These are phyloP conservation scores for Drosophila imparisetae DNA, from an alignment of 2,888 invertebrate species.

Conservation along the genomic window DNA sequence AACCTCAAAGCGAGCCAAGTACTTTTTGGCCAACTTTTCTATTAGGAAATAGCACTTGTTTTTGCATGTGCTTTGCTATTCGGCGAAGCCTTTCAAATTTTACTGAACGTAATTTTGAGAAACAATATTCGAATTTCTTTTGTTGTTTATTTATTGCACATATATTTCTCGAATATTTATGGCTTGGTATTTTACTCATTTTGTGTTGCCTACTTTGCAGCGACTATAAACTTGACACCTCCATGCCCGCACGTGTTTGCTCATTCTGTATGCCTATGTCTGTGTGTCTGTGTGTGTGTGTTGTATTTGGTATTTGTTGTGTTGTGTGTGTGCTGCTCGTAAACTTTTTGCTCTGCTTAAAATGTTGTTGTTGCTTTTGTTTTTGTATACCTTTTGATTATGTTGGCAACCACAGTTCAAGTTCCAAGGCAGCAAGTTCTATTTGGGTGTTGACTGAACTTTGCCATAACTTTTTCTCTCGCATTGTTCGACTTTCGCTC, in stretches of 20 bases:
- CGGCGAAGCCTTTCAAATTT: background rate
- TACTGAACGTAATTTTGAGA: background rate
- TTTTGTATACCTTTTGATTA: conserved; percentile 59
- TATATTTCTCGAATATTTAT: conserved; percentile 4
- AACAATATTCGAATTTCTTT: background rate
- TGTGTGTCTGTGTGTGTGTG: background rate
- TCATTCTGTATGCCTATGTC: background rate
- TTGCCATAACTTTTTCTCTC: conserved; percentile 56
- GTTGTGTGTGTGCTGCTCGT: conserved; percentile 56
- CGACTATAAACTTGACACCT: conserved; percentile 73
- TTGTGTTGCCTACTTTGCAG: conserved; percentile 72
- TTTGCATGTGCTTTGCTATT: background rate
- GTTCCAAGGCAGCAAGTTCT: conserved; percentile 39
- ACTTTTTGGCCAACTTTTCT: background rate
- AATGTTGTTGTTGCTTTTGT: conserved; percentile 22
- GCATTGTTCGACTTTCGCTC: background rate
- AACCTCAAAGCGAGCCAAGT: conserved; percentile 3
- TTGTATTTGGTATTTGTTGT: conserved; percentile 37
- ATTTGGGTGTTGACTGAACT: conserved; percentile 41
- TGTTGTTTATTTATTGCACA: conserved; percentile 1
- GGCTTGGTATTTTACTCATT: conserved; percentile 25
- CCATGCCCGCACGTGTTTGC: conserved; percentile 9
- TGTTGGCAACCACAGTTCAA: conserved; percentile 59
- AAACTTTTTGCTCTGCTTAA: conserved; percentile 55
- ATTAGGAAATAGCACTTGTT: background rate